phyloP scores from a whole-genome alignment of 2,888 invertebrate genomes.

The Celastrina argiolus region DNA sequence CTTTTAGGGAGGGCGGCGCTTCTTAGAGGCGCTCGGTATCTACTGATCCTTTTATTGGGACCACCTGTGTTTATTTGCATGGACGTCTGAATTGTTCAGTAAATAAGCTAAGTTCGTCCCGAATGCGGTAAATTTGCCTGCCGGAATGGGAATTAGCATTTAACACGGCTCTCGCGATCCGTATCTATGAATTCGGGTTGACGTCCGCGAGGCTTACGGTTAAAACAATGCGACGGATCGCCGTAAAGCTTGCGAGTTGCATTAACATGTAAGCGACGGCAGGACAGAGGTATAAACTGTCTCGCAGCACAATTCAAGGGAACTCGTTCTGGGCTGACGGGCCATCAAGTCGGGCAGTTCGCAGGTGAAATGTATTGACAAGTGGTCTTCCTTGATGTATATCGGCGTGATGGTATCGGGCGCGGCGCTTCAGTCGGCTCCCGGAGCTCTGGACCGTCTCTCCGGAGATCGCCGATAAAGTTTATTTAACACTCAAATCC shows the following conservation, averaged over 20 bases:
- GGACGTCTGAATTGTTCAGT: conserved; percentile 76
- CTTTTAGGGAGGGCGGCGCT: conserved; percentile 76
- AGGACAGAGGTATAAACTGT: conserved; percentile 65
- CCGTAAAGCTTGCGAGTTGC: conserved; percentile 46
- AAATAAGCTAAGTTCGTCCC: conserved; percentile 73
- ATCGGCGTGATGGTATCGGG: conserved; percentile 74
- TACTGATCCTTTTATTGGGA: conserved; percentile 71
- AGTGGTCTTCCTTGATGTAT: conserved; percentile 76
- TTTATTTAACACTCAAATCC: conserved; percentile 74
- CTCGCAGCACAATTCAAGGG: conserved; percentile 67
- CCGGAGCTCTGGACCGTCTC: conserved; percentile 63
- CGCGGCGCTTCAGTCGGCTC: conserved; percentile 72
- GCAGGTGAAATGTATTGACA: conserved; percentile 77
- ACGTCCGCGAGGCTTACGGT: conserved; percentile 15
- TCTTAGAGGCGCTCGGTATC: conserved; percentile 57
- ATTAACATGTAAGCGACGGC: conserved; percentile 60
- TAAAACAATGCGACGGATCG: not conserved
- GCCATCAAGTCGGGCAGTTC: conserved; percentile 59
- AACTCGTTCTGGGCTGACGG: conserved; percentile 65
- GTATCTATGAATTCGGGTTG: conserved; percentile 24
- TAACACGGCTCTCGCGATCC: conserved; percentile 46
- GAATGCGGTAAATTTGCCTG: conserved; percentile 35
- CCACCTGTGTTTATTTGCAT: conserved; percentile 70
- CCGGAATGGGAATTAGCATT: conserved; percentile 59
- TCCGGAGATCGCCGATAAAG: conserved; percentile 70